phyloP scores from a whole-genome alignment of 1,140 invertebrate species.

The Metopolophium dirhodum region DNA sequence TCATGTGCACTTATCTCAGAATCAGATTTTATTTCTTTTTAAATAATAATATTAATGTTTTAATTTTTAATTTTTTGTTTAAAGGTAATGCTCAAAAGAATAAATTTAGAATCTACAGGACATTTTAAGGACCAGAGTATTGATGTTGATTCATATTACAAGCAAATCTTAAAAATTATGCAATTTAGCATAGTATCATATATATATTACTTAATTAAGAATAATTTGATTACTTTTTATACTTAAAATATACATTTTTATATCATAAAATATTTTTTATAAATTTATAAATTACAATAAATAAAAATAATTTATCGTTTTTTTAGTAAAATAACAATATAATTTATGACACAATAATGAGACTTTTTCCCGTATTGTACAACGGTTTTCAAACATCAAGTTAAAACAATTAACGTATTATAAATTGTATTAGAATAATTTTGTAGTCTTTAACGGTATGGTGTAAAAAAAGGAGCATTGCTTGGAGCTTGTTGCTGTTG shows the following conservation, averaged over 20 bases:
- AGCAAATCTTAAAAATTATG: neutral
- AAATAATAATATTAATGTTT: neutral
- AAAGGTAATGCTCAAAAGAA: neutral
- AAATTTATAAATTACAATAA: slow-evolving; percentile 23
- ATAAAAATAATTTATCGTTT: slow-evolving; percentile 17
- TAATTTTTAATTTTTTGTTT: neutral
- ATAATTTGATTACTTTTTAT: neutral
- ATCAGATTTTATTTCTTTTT: neutral
- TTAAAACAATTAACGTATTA: neutral
- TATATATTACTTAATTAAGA: slow-evolving; percentile 6
- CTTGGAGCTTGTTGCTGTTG: slow-evolving; percentile 43
- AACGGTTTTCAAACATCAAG: neutral
- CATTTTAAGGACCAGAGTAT: neutral
- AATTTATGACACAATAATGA: slow-evolving; percentile 40
- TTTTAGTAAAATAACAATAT: neutral
- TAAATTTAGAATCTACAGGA: neutral
- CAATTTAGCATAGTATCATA: neutral
- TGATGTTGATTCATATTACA: neutral
- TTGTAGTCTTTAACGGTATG: slow-evolving; percentile 48
- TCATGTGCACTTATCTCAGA: neutral
- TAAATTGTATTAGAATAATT: slow-evolving; percentile 36
- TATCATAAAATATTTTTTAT: slow-evolving; percentile 23
- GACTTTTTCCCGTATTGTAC: neutral
- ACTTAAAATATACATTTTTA: slow-evolving; percentile 34
- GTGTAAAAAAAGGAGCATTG: slow-evolving; percentile 51